Evolutionary conservation across 2,797 vertebrate genomes (phyloP).

Genomic region (Falco columbarius): DNA sequence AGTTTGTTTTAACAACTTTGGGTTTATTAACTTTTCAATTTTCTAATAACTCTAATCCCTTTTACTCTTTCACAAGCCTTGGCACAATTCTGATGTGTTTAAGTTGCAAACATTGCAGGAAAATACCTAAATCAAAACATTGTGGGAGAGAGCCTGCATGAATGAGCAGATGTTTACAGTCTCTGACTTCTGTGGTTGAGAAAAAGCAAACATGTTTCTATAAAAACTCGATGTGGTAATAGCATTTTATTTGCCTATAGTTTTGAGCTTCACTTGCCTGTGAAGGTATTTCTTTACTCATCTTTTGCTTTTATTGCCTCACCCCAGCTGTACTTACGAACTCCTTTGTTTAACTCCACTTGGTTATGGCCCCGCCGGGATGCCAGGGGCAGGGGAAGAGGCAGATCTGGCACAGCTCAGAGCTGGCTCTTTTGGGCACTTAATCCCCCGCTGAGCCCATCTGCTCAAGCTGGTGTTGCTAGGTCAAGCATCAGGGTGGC

Average conservation of each 20-base stretch:
- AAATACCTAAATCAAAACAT: conserved; percentile 59
- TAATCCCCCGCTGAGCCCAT: not conserved
- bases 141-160: conserved; percentile 35
- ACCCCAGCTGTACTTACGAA: not conserved
- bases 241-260: not conserved
- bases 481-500: not conserved
- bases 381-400: not conserved
- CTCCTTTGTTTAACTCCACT: not conserved
- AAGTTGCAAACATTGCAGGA: conserved; percentile 34
- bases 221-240: not conserved
- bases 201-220: not conserved
- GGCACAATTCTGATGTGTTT: conserved; percentile 42
- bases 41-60: not conserved
- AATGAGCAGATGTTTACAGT: conserved; percentile 55
- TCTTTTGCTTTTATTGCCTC: not conserved
- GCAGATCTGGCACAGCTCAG: not conserved
- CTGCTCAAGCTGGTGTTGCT: not conserved
- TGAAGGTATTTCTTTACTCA: not conserved
- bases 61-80: conserved; percentile 9
- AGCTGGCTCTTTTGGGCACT: not conserved
- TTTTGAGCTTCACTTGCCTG: not conserved
- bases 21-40: conserved; percentile 13
- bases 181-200: conserved; percentile 16
- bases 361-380: not conserved
- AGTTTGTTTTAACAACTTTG: conserved; percentile 6